Evolutionary conservation across 1,140 invertebrate species (phyloP).

Genomic region (Drosophila pseudoananassae): DNA sequence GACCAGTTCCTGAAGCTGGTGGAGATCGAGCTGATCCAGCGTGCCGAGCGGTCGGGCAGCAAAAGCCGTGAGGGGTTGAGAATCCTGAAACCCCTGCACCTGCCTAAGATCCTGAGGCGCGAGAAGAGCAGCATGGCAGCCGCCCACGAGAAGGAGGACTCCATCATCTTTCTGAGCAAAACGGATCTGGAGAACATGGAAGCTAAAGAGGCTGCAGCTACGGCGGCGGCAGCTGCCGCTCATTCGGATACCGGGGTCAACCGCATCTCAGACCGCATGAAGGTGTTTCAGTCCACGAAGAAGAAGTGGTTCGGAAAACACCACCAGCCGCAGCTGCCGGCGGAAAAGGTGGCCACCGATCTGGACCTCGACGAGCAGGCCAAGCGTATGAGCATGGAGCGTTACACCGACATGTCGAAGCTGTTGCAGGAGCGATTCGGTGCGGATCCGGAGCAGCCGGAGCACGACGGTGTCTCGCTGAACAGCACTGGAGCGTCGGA

Average conservation of each 20-base stretch:
- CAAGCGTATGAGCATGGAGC: conserved; percentile 85
- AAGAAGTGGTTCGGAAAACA: conserved; percentile 87
- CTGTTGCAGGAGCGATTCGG: conserved; percentile 86
- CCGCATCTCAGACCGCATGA: conserved; percentile 85
- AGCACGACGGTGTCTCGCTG: conserved; percentile 50
- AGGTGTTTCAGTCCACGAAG: conserved; percentile 86
- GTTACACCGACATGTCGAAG: conserved; percentile 87
- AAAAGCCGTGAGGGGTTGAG: conserved; percentile 85
- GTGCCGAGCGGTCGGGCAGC: conserved; percentile 84
- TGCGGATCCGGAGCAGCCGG: conserved; percentile 27
- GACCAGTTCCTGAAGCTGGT: conserved; percentile 79
- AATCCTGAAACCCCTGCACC: conserved; percentile 85
- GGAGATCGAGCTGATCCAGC: conserved; percentile 83
- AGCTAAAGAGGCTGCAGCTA: conserved; percentile 77
- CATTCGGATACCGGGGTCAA: conserved; percentile 35
- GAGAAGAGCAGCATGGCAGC: conserved; percentile 85
- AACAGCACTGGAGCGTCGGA: conserved; percentile 64
- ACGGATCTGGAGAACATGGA: conserved; percentile 86
- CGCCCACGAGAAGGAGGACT: conserved; percentile 87
- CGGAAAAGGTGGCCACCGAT: conserved; percentile 71
- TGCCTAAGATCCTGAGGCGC: conserved; percentile 85
- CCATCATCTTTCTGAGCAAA: conserved; percentile 87
- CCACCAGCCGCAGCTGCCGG: conserved; percentile 62
- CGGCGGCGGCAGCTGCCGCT: conserved; percentile 28
- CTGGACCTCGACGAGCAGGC: conserved; percentile 78